These are phyloP conservation scores for Trichopoda pennipes DNA, from an alignment of 2,888 invertebrate species.

Conservation along the genomic window DNA sequence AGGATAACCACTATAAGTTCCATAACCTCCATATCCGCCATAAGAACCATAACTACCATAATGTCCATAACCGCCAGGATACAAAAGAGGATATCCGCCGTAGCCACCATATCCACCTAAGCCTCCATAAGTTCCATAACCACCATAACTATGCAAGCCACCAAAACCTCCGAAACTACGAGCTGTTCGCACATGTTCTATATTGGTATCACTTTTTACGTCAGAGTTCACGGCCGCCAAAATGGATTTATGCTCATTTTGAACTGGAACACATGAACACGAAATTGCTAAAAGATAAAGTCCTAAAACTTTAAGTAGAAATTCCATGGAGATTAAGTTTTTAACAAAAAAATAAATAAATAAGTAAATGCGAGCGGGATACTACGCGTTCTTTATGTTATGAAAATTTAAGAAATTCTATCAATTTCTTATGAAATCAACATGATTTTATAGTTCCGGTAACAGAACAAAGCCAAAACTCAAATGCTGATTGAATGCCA, in stretches of 20 bases:
- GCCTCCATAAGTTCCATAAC: constrained; percentile 20
- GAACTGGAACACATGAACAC: constrained; percentile 65
- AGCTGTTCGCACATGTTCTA: constrained; percentile 65
- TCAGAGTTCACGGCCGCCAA: constrained; percentile 63
- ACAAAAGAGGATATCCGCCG: neutral
- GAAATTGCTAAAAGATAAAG: constrained; percentile 61
- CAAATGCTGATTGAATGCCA: no score
- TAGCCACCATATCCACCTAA: constrained; percentile 18
- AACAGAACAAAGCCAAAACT: no score
- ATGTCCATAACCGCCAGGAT: neutral
- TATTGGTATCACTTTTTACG: constrained; percentile 57
- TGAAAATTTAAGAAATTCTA: neutral
- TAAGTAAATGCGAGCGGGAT: neutral
- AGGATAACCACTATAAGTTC: constrained; percentile 34
- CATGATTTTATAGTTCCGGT: no score
- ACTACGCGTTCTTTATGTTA: constrained; percentile 11
- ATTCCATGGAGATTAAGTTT: constrained; percentile 64
- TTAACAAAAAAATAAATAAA: neutral
- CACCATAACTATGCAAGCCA: constrained; percentile 1
- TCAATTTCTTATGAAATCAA: no score
- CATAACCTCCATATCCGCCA: constrained; percentile 9
- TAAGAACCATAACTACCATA: neutral
- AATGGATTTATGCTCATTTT: constrained; percentile 41
- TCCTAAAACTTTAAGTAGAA: constrained; percentile 60
- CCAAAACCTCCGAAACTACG: constrained; percentile 65